Evolutionary conservation across 2,888 invertebrate species (phyloP).

Genomic region (Neuroscelio doddi): DNA sequence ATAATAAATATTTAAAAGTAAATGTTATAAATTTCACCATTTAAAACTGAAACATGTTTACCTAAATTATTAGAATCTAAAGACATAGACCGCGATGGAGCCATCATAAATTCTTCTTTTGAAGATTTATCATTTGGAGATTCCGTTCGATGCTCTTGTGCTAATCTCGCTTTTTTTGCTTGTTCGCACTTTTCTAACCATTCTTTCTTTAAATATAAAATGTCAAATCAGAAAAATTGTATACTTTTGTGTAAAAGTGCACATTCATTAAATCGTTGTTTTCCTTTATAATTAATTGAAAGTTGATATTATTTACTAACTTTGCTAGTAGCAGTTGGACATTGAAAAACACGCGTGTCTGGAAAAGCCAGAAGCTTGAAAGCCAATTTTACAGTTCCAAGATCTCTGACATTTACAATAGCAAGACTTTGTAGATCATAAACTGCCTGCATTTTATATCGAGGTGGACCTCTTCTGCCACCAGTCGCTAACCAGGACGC

Average conservation of each 20-base stretch:
- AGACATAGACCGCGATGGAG: conserved; percentile 61
- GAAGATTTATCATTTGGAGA: conserved; percentile 44
- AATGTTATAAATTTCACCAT: too few species aligned
- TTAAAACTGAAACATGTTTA: too few species aligned
- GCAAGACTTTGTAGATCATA: conserved; percentile 92
- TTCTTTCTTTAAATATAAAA: conserved; percentile 79
- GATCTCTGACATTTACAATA: conserved; percentile 93
- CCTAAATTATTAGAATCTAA: conserved; percentile 64
- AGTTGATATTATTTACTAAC: conserved; percentile 50
- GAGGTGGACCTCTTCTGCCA: conserved; percentile 80
- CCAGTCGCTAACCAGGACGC: conserved; percentile 82
- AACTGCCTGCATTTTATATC: conserved; percentile 87
- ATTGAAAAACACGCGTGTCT: conserved; percentile 93
- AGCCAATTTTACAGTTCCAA: conserved; percentile 91
- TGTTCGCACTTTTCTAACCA: conserved; percentile 95
- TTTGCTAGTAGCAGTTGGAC: conserved; percentile 84
- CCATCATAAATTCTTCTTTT: conserved; percentile 43
- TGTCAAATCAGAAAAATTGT: neutral
- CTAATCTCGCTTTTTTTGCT: conserved; percentile 86
- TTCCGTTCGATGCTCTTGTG: conserved; percentile 74
- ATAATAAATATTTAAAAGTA: neutral
- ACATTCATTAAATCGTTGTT: neutral
- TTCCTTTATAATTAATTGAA: neutral
- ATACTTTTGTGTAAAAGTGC: neutral
- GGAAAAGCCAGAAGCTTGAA: conserved; percentile 96